Conservation (phyloP, 2,888 invertebrate genomes). For the Conomelus anceps region DNA sequence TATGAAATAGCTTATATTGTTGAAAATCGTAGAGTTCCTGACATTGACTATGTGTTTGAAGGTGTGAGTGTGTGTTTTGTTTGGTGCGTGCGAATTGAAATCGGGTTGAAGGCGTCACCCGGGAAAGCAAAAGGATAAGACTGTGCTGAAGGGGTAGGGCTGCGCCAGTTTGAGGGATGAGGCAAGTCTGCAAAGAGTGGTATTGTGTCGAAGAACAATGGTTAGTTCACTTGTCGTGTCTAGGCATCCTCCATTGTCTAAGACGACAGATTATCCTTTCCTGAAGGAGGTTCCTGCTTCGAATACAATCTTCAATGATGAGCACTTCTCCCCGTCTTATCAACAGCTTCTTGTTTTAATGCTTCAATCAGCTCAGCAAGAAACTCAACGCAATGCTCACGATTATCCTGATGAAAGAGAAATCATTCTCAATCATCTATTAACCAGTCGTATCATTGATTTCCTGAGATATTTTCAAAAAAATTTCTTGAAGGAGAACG, state of each 20-base stretch:
- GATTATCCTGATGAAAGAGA: background rate
- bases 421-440: background rate
- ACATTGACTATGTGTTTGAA: no score
- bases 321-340: background rate
- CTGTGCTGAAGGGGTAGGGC: background rate
- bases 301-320: background rate
- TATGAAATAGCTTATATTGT: no score
- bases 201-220: conserved; percentile 8
- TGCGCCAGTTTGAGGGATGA: no score
- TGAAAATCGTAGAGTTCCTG: no score
- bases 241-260: conserved; percentile 4
- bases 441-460: no score
- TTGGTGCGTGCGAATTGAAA: background rate
- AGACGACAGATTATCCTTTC: conserved; percentile 12
- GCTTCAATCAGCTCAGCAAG: background rate
- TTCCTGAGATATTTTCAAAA: no score
- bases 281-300: background rate
- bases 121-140: background rate
- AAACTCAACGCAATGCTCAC: background rate
- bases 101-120: background rate
- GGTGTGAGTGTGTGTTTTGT: background rate
- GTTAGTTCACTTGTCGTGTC: conserved; percentile 7
- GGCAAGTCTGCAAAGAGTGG: background rate
- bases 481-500: no score
- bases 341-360: background rate